Conservation (phyloP, 2,888 invertebrate species). For the Micoletzkya japonica region DNA sequence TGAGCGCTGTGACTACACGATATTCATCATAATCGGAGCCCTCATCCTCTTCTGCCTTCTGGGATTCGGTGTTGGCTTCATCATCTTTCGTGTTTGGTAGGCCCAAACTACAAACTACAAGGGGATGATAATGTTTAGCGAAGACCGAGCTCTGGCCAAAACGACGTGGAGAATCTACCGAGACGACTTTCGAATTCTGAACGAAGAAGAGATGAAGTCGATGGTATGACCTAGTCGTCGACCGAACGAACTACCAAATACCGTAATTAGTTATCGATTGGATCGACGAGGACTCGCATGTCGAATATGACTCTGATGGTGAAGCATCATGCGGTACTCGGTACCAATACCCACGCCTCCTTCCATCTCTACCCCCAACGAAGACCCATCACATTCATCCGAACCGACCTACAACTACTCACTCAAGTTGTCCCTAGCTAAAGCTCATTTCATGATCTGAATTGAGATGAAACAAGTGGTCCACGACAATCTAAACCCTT, state of each 20-base stretch:
- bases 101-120: not conserved
- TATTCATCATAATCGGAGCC: conserved; percentile 43
- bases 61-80: conserved; percentile 34
- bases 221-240: conserved; percentile 39
- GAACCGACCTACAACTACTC: conserved; percentile 51
- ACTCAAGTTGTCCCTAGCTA: too few relatives aligned
- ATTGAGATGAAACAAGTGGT: conserved; percentile 80
- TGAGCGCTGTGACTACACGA: conserved; percentile 51
- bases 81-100: conserved; percentile 51
- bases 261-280: conserved; percentile 51
- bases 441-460: not conserved
- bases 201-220: conserved; percentile 61
- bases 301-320: conserved; percentile 60
- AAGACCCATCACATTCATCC: conserved; percentile 52
- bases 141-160: conserved; percentile 54
- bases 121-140: too few relatives aligned
- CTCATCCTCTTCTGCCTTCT: conserved; percentile 7
- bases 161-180: conserved; percentile 59
- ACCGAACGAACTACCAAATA: conserved; percentile 7
- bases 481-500: conserved; percentile 94
- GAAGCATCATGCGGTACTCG: conserved; percentile 60
- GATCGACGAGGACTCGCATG: conserved; percentile 56
- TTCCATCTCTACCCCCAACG: conserved; percentile 60
- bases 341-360: conserved; percentile 60
- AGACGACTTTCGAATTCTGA: conserved; percentile 58